A percentile compares a stretch with the other conserved stretches of the same genome.
These are phyloP conservation scores for Dissostichus mawsoni DNA, from an alignment of 2,113 vertebrate genomes.

Conservation along the genomic window DNA sequence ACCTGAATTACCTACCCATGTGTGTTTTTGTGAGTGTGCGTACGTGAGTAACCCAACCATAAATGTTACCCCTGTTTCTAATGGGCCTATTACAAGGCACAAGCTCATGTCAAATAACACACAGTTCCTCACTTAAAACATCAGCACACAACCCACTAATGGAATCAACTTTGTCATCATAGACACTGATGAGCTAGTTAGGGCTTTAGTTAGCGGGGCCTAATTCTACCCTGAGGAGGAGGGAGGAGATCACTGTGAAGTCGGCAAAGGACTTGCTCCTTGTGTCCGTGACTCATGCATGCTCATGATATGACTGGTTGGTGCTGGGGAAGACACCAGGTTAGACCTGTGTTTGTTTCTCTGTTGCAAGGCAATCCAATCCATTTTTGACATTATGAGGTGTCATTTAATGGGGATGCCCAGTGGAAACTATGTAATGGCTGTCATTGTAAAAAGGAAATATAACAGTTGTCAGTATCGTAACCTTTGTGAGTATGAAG, in stretches of 20 bases:
- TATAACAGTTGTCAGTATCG: background rate
- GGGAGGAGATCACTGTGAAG: conserved; percentile 56
- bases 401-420: conserved; percentile 44
- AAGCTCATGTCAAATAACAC: conserved; percentile 59
- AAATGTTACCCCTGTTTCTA: conserved; percentile 64
- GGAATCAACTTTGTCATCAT: conserved; percentile 72
- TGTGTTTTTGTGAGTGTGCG: conserved; percentile 20
- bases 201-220: conserved; percentile 40
- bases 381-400: conserved; percentile 38
- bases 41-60: conserved; percentile 64
- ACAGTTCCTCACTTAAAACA: conserved; percentile 46
- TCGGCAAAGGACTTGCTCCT: conserved; percentile 49
- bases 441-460: background rate
- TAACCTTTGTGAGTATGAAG: background rate
- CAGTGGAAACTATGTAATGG: conserved; percentile 35
- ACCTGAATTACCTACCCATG: conserved; percentile 65
- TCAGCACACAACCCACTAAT: conserved; percentile 68
- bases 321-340: conserved; percentile 41
- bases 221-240: conserved; percentile 62
- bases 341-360: conserved; percentile 67
- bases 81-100: conserved; percentile 63
- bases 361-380: conserved; percentile 69
- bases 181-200: conserved; percentile 62
- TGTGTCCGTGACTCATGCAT: conserved; percentile 64
- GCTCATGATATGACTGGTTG: conserved; percentile 61